Evolutionary conservation across 2,797 vertebrate species (phyloP), one percentile per base, ranked within the genome.

Genomic region (Rhabdomys pumilio): DNA sequence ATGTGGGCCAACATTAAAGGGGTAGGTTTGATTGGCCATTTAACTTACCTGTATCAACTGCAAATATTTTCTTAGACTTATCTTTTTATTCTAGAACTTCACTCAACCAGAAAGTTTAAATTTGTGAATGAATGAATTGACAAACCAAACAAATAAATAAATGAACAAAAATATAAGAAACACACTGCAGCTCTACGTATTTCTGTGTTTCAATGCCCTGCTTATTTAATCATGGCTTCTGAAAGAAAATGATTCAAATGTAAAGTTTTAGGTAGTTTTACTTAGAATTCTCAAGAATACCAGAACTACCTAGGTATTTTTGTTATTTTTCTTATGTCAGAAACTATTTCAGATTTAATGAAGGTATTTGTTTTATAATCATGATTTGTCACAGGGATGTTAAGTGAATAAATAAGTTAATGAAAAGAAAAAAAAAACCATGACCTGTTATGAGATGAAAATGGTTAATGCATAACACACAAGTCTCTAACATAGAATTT

Each of bases 321-420:
- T 69, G 26, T 80, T 63, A 85, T 96, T 87, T 92, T 44, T 90
- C 14, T 92, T 80, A 55, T 73, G 50, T 87, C 61, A 81, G 34
- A 93, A 92, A 61, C 53, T 89, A 92, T 96, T 97, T 96, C 93
- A 95, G 96, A 96, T 94, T 95, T 97, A 89, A 97, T 94, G 86
- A 94, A 89, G 19, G 20, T 19, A 59, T 91, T 94, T 91, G 41
- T 81, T 88, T 59, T 38, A 84, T 87, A 72, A 10, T n/a, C 13
- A 59, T 53, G 31, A 94, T 80, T 8, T 19, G 14, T 76, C 69
- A 38, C 17, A 38, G n/a, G n/a, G 15, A 72, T 72, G n/a, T 3
- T 72, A 72, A 38, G n/a, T 72, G 17, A 72, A 72, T 20, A 72
- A 38, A 72, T 72, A 72, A 38, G 38, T 67, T 34, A 67, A 67